A percentile compares a stretch with the other conserved stretches of the same genome.
phyloP scores from a whole-genome alignment of 2,888 invertebrate genomes.

The Microctonus hyperodae region DNA sequence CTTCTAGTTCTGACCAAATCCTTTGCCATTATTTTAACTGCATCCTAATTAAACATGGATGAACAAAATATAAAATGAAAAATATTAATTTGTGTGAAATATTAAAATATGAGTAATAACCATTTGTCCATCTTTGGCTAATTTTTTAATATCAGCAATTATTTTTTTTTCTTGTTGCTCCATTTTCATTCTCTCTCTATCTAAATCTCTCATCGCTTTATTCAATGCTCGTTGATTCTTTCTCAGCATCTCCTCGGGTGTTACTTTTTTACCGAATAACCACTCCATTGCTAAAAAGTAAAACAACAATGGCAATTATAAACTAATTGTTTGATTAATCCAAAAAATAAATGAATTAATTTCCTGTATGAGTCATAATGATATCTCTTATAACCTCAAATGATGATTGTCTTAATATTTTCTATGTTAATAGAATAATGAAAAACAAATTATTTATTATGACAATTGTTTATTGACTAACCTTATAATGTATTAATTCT shows the following conservation, averaged over 20 bases:
- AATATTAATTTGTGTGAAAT: background rate
- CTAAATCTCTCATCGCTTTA: slow-evolving; percentile 97
- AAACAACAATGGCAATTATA: too few species aligned
- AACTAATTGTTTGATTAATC: background rate
- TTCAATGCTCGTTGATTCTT: slow-evolving; percentile 98
- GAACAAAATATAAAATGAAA: background rate
- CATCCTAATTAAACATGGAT: slow-evolving; percentile 73
- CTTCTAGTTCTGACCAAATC: slow-evolving; percentile 95
- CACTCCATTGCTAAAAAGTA: slow-evolving; percentile 74
- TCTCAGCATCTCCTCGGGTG: slow-evolving; percentile 97
- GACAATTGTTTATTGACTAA: background rate
- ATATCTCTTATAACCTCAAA: background rate
- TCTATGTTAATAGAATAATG: background rate
- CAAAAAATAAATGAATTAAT: background rate
- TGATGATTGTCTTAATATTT: background rate
- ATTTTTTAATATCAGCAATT: slow-evolving; percentile 96
- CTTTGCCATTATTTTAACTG: slow-evolving; percentile 99
- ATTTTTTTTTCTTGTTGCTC: slow-evolving; percentile 99
- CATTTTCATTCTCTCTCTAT: slow-evolving; percentile 93
- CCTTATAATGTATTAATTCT: background rate
- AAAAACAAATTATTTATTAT: background rate
- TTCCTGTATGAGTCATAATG: background rate
- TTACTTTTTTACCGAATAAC: slow-evolving; percentile 95
- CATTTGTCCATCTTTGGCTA: slow-evolving; percentile 99
- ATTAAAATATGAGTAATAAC: slow-evolving; percentile 62